Percentiles rank a stretch among this genome's conserved stretches.
These are phyloP conservation scores for Acanthochromis polyacanthus DNA, from an alignment of 2,113 vertebrate species.

Conservation along the genomic window DNA sequence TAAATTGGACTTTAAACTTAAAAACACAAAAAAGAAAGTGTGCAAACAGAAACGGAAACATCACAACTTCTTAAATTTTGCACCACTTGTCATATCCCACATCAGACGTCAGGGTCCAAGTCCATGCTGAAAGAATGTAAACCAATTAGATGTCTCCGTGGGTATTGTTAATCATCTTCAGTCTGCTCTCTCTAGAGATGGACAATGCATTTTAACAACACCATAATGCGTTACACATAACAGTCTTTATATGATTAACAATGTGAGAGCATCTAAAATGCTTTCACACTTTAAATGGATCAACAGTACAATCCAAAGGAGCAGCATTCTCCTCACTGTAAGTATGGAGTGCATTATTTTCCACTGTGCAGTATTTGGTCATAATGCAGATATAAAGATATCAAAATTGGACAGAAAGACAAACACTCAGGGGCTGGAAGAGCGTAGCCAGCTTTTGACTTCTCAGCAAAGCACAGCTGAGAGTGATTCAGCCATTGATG, in stretches of 20 bases:
- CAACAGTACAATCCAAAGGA: slow-evolving; percentile 5
- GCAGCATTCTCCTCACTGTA: background rate
- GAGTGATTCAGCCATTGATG: slow-evolving; percentile 83
- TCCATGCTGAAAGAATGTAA: background rate
- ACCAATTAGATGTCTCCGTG: too few species aligned
- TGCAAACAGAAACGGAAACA: slow-evolving; percentile 15
- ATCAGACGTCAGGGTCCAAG: background rate
- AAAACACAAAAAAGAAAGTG: background rate
- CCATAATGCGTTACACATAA: background rate
- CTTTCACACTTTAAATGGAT: slow-evolving; percentile 15
- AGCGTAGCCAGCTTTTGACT: slow-evolving; percentile 58
- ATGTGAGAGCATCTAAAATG: background rate
- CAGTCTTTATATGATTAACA: background rate
- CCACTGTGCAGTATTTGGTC: slow-evolving; percentile 48
- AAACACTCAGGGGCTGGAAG: slow-evolving; percentile 53
- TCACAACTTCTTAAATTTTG: background rate
- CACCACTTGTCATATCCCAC: too few species aligned
- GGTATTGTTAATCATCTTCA: background rate
- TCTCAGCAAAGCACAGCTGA: slow-evolving; percentile 73
- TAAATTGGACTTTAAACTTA: background rate
- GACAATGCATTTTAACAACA: slow-evolving; percentile 16
- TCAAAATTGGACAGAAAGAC: slow-evolving; percentile 62
- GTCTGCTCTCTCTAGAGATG: background rate
- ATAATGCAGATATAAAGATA: slow-evolving; percentile 59
- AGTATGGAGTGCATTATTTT: slow-evolving; percentile 34